phyloP scores from a whole-genome alignment of 2,797 vertebrate species.

The Chaetodon trifasciatus region DNA sequence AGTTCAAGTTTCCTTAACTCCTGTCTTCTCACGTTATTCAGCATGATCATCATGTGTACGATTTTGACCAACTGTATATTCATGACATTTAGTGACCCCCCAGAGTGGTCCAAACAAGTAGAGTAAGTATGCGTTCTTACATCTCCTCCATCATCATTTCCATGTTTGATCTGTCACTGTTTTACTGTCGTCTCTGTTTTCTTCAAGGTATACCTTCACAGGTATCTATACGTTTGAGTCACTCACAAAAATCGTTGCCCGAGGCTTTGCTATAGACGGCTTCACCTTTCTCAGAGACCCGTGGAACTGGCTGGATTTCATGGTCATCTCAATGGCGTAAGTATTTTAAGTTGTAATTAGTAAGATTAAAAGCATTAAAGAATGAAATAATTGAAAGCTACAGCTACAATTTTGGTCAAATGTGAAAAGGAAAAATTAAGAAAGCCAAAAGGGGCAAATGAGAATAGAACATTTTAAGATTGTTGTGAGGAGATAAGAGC shows the following conservation, averaged over 20 bases:
- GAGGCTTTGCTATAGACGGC: constrained; percentile 96
- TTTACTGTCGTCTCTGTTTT: constrained; percentile 21
- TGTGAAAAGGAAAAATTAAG: neutral
- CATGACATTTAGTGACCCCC: constrained; percentile 99
- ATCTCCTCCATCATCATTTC: neutral
- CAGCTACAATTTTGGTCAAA: neutral
- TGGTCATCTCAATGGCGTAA: constrained; percentile 99
- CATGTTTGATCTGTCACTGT: neutral
- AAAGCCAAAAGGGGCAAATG: neutral
- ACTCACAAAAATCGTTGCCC: constrained; percentile 97
- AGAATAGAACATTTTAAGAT: neutral
- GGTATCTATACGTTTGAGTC: constrained; percentile 99
- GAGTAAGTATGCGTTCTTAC: constrained; percentile 90
- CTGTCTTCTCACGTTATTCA: constrained; percentile 91
- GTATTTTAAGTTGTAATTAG: constrained; percentile 71
- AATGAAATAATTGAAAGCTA: neutral
- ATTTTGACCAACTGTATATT: constrained; percentile 99
- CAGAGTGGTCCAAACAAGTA: constrained; percentile 99
- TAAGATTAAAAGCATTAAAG: neutral
- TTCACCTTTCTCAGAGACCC: constrained; percentile 98
- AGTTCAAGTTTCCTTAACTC: constrained; percentile 80
- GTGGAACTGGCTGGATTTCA: constrained; percentile 99
- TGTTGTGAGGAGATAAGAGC: neutral
- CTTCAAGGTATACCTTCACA: constrained; percentile 95
- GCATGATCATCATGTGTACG: constrained; percentile 99